phyloP scores from a whole-genome alignment of 2,113 vertebrate genomes.

The Mobula hypostoma region DNA sequence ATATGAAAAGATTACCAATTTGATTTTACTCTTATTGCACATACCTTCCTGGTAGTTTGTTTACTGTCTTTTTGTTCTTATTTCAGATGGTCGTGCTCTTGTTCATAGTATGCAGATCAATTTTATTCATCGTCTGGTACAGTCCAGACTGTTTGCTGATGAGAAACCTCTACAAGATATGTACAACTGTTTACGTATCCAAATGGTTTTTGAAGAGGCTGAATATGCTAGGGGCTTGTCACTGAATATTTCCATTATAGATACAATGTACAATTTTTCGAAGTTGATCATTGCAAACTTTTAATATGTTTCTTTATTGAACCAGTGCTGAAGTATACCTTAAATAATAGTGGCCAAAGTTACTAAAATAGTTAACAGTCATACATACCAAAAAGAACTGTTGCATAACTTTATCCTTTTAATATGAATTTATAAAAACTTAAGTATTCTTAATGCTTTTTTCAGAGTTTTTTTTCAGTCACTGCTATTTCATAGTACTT shows the following conservation, averaged over 20 bases:
- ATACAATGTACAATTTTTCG: neutral
- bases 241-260: neutral
- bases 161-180: conserved; percentile 98
- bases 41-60: neutral
- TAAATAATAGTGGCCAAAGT: neutral
- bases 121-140: conserved; percentile 94
- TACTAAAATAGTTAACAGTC: neutral
- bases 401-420: neutral
- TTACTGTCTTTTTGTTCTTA: neutral
- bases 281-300: no score
- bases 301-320: no score
- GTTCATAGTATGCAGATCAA: conserved; percentile 96
- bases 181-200: conserved; percentile 98
- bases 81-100: conserved; percentile 82
- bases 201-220: neutral
- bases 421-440: neutral
- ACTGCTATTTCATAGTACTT: neutral
- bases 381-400: neutral
- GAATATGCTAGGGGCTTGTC: neutral
- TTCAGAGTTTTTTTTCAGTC: neutral
- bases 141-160: conserved; percentile 91
- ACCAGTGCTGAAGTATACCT: no score
- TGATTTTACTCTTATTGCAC: neutral
- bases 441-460: neutral
- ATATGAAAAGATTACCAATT: neutral